phyloP scores from a whole-genome alignment of 2,797 vertebrate species.

The Myotis pilosus region DNA sequence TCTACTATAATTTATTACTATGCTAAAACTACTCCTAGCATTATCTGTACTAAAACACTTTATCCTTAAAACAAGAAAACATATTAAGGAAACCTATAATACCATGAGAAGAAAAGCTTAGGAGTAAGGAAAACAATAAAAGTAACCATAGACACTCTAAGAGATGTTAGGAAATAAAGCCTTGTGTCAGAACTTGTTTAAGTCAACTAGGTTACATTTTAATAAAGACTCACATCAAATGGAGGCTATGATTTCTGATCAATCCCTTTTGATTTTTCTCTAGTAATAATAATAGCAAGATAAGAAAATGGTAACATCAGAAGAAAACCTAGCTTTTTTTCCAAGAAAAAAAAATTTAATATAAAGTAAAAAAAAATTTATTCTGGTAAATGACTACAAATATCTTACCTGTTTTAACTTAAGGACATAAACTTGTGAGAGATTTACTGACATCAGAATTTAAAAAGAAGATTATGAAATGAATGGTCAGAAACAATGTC shows the following conservation, averaged over 20 bases:
- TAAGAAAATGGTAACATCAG: neutral
- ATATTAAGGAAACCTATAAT: neutral
- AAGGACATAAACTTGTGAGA: neutral
- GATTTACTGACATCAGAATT: slow-evolving; percentile 56
- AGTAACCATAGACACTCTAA: neutral
- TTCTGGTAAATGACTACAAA: slow-evolving; percentile 37
- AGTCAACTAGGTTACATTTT: neutral
- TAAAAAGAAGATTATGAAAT: slow-evolving; percentile 61
- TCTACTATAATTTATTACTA: neutral
- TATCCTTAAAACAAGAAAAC: neutral
- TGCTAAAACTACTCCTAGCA: neutral
- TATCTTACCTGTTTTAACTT: accelerated
- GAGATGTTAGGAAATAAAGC: neutral
- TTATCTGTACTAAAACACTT: neutral
- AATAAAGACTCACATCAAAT: neutral
- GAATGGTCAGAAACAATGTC: slow-evolving; percentile 56
- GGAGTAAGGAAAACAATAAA: neutral
- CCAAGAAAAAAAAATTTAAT: neutral
- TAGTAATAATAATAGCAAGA: neutral
- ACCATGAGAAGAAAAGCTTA: neutral
- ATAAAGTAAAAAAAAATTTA: neutral
- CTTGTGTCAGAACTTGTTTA: neutral
- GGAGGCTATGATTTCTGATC: neutral
- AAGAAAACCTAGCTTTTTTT: neutral
- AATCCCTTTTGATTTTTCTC: neutral